phyloP scores from a whole-genome alignment of 2,797 vertebrate genomes.

The Brachyrhaphis roseni region DNA sequence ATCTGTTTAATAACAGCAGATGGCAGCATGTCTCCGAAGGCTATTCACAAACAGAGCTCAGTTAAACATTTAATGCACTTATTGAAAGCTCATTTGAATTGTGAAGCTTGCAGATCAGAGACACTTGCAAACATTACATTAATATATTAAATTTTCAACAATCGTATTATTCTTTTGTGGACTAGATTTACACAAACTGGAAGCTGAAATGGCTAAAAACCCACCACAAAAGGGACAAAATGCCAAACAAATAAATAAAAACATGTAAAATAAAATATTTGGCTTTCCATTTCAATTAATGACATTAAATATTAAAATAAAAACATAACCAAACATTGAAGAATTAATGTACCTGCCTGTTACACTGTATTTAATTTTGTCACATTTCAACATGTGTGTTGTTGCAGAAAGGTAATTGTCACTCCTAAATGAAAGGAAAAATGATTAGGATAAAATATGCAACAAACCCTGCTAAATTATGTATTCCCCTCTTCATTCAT shows the following conservation, averaged over 20 bases:
- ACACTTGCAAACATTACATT: neutral
- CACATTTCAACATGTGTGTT: slow-evolving; percentile 41
- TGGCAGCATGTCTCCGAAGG: slow-evolving; percentile 68
- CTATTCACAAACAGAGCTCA: neutral
- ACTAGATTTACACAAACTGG: neutral
- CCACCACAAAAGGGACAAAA: neutral
- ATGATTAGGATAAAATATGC: slow-evolving; percentile 79
- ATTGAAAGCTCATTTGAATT: neutral
- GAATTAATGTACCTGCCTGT: neutral
- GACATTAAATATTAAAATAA: neutral
- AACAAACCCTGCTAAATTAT: slow-evolving; percentile 75
- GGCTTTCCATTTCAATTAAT: neutral
- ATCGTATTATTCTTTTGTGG: neutral
- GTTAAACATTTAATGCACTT: neutral
- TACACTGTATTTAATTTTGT: slow-evolving; percentile 9
- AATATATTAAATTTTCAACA: neutral
- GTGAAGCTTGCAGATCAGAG: neutral
- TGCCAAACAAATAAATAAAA: neutral
- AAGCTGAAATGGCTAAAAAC: neutral
- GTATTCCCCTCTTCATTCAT: slow-evolving; percentile 72
- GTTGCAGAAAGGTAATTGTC: slow-evolving; percentile 44
- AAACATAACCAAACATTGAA: neutral
- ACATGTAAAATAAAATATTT: neutral
- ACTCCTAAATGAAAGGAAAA: slow-evolving; percentile 68
- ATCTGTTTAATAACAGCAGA: slow-evolving; percentile 59